Percentiles rank a stretch among this genome's conserved stretches.
These are phyloP conservation scores for Cyprinodon diabolis DNA, from an alignment of 2,797 vertebrate genomes.

Conservation along the genomic window DNA sequence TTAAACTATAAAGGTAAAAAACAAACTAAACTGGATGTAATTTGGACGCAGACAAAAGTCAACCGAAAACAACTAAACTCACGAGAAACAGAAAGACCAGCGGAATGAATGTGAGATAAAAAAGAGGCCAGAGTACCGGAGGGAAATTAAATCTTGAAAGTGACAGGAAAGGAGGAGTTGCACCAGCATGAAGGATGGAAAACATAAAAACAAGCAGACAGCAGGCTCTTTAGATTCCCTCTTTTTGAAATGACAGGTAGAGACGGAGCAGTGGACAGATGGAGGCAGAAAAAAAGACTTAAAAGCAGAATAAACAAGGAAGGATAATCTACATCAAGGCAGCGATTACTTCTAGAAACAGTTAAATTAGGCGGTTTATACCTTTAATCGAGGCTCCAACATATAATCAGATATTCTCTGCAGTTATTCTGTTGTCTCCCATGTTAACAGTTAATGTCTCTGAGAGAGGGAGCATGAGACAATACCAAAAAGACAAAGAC, in stretches of 20 bases:
- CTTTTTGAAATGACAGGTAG: background rate
- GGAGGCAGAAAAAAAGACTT: background rate
- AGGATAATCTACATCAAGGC: background rate
- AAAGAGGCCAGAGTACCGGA: slow-evolving; percentile 22
- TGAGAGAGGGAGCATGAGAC: background rate
- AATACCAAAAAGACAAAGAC: background rate
- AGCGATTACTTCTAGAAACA: too few species aligned
- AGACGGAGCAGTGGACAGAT: background rate
- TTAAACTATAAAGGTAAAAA: too few species aligned
- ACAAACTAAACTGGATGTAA: too few species aligned
- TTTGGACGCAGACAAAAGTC: background rate
- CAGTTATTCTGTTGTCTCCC: too few species aligned
- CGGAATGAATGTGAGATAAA: slow-evolving; percentile 25
- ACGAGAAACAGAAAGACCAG: slow-evolving; percentile 11
- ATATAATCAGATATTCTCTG: too few species aligned
- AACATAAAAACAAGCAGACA: slow-evolving; percentile 16
- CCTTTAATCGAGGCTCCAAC: too few species aligned
- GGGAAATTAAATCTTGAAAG: slow-evolving; percentile 56
- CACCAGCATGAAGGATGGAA: slow-evolving; percentile 23
- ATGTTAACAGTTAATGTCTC: background rate
- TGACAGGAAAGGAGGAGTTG: slow-evolving; percentile 5
- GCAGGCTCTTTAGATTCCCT: background rate
- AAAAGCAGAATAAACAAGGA: background rate
- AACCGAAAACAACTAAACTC: slow-evolving; percentile 12
- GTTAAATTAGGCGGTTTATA: too few species aligned